Base-by-base conservation (phyloP, 1,140 invertebrate species). In the Panulirus ornatus region DNA sequence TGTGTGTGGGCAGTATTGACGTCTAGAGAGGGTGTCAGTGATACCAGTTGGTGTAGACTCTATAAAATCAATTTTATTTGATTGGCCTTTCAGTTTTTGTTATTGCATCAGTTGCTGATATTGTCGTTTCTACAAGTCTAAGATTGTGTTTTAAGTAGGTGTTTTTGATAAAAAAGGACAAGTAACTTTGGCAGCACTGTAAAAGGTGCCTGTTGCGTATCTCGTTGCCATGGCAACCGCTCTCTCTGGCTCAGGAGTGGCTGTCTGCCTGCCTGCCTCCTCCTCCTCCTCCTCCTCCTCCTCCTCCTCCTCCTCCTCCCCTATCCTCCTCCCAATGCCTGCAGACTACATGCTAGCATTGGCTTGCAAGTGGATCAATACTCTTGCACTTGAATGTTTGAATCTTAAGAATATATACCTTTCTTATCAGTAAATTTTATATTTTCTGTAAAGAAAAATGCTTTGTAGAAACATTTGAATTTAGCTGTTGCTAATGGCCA, bases 1-100 rank as follows among this genome's bases (percentile, higher is more conserved):
- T 81, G 73, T 76, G 78, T 81, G 44, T 22, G 38, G 73, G 73
- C 47, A 81, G 78, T 81, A 81, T 81, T 81, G 78, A 81, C 51
- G 78, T 81, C 42, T 79, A 44, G 27, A 75, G 30, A 79, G 27
- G 27, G 66, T n/a, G 30, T 79, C 44, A 51, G 76, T 27, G 76
- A 27, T 79, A n/a, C 76, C 76, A 79, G 44, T 76, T 22, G 44
- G 36, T n/a, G n/a, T n/a, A n/a, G n/a, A n/a, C n/a, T n/a, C n/a
- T n/a, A n/a, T n/a, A n/a, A n/a, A n/a, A n/a, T n/a, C n/a, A n/a
- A n/a, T n/a, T n/a, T n/a, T n/a, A n/a, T n/a, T n/a, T n/a, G n/a
- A n/a, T n/a, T n/a, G n/a, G n/a, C n/a, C n/a, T n/a, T n/a, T n/a
- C n/a, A n/a, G n/a, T n/a, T n/a, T n/a, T n/a, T n/a, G n/a, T n/a